Base-by-base conservation (phyloP, 2,797 vertebrate species). In the Varecia variegata region DNA sequence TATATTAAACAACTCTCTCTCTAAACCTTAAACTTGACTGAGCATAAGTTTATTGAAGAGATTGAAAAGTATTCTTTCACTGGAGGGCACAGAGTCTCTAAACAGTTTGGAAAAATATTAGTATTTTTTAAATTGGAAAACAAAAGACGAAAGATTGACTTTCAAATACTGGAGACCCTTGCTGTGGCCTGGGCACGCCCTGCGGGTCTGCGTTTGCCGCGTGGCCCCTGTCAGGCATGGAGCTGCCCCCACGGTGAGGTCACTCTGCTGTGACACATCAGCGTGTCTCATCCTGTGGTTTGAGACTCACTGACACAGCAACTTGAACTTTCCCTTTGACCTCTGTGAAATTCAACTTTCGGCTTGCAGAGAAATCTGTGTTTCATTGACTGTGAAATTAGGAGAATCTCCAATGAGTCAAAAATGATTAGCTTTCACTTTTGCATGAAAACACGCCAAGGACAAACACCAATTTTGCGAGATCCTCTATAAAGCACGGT, bases 351-450 rank as follows among this genome's bases (percentile, higher is more conserved):
- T 92, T 97, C 74, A 93, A 67, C 83, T 97, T 96, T 96, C 73
- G 92, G 87, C 89, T 94, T 80, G 60, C 40, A 15, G 81, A 76
- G 89, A 86, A 96, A 89, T 93, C 86, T 85, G 77, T 95, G 96
- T 97, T 97, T 97, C 93, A 97, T 95, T 97, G 97, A 98, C 97
- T 98, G 95, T 97, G 96, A 97, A 98, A 97, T 97, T 96, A 96
- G 89, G 95, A 96, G 96, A 85, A 52, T 96, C 91, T 97, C 94
- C 95, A 94, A 95, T 93, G 96, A 97, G 87, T 86, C n/a, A 96
- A 95, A 96, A 96, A 97, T 96, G 97, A 97, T 97, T 93, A 97
- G 94, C 94, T 97, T 96, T 97, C 96, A 96, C 81, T 97, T 97
- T 97, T 92, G 80, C 82, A 71, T 91, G 83, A 97, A 95, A 97